Evolutionary conservation across 2,113 vertebrate genomes (phyloP).

Genomic region (Arenaria interpres): DNA sequence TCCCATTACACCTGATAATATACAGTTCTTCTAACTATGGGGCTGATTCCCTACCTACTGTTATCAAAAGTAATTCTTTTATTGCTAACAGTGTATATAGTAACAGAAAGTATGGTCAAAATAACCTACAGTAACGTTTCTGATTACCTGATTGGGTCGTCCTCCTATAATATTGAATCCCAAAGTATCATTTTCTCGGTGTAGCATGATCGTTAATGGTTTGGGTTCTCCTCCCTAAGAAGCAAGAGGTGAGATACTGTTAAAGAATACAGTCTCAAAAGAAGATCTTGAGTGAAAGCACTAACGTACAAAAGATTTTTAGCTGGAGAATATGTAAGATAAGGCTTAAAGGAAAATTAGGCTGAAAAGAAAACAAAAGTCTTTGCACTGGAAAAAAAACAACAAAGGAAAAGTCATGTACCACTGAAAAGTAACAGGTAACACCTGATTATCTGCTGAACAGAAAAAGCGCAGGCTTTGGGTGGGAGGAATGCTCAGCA

Average conservation of each 20-base stretch:
- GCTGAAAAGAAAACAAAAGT: not conserved
- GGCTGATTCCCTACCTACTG: not conserved
- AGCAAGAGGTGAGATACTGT: not conserved
- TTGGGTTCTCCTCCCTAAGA: slow-evolving; percentile 68
- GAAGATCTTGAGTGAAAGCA: not conserved
- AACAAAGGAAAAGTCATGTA: not conserved
- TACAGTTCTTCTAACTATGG: not conserved
- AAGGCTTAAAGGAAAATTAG: not conserved
- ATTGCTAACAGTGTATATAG: not conserved
- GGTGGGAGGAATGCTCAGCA: not conserved
- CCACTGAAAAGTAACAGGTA: not conserved
- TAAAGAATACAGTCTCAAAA: not conserved
- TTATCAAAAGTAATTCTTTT: not conserved
- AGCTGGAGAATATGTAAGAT: not conserved
- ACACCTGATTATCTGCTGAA: not conserved
- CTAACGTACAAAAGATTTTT: not conserved
- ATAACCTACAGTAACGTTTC: not conserved
- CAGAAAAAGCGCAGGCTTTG: not conserved
- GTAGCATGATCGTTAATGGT: slow-evolving; percentile 68
- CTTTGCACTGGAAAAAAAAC: not conserved
- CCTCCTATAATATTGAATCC: slow-evolving; percentile 83
- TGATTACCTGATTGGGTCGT: slow-evolving; percentile 71
- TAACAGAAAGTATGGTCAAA: not conserved
- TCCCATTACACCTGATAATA: not conserved
- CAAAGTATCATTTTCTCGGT: slow-evolving; percentile 76